These are phyloP conservation scores for Drosophila lutescens DNA, from an alignment of 2,888 invertebrate genomes.

Conservation along the genomic window DNA sequence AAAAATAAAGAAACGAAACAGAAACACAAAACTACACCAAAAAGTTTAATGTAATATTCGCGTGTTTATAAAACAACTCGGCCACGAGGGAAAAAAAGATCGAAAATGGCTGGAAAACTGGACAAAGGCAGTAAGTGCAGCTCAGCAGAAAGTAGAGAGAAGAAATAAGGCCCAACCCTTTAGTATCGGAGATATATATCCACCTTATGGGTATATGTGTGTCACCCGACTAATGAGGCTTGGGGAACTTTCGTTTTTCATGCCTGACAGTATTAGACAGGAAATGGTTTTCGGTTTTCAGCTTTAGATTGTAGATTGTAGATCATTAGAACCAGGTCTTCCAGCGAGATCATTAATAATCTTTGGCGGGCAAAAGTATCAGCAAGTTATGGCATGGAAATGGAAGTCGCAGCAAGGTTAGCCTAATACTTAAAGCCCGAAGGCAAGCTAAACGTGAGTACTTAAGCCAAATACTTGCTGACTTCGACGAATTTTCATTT, in stretches of 20 bases:
- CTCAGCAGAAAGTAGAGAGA: slow-evolving; percentile 34
- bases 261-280: slow-evolving; percentile 58
- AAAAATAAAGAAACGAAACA: slow-evolving; percentile 42
- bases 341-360: slow-evolving; percentile 61
- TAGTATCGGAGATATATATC: slow-evolving; percentile 25
- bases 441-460: background rate
- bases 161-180: slow-evolving; percentile 52
- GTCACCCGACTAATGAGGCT: slow-evolving; percentile 38
- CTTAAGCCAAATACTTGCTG: slow-evolving; percentile 2
- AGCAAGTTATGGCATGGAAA: slow-evolving; percentile 44
- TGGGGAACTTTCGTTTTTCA: slow-evolving; percentile 69
- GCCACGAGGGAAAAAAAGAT: slow-evolving; percentile 29
- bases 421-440: slow-evolving; percentile 9
- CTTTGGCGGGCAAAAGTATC: slow-evolving; percentile 38
- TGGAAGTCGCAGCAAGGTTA: slow-evolving; percentile 53
- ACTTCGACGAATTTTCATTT: slow-evolving; percentile 31
- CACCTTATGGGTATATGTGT: slow-evolving; percentile 26
- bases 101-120: slow-evolving; percentile 54
- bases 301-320: slow-evolving; percentile 35
- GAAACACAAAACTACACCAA: slow-evolving; percentile 48
- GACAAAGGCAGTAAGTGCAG: slow-evolving; percentile 59
- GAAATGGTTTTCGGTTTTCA: slow-evolving; percentile 56
- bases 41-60: slow-evolving; percentile 76
- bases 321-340: slow-evolving; percentile 67
- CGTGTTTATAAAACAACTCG: slow-evolving; percentile 73